Conservation (phyloP, 2,888 invertebrate species). For the Willowsia nigromaculata region DNA sequence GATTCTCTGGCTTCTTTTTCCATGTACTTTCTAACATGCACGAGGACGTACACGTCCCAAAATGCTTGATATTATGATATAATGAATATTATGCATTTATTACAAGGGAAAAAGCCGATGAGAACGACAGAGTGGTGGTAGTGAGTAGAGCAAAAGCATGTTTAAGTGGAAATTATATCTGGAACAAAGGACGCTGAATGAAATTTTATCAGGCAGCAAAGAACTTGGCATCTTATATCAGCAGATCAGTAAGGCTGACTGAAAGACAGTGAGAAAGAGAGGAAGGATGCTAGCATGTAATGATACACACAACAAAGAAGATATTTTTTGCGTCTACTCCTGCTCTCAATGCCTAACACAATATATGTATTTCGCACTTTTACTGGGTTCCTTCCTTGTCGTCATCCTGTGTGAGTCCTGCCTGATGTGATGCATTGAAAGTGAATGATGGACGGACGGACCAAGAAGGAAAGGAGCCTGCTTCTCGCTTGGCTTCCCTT, state of each 20-base stretch:
- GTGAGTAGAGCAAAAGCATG: conserved; percentile 16
- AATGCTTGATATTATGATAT: not conserved
- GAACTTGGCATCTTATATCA: conserved; percentile 6
- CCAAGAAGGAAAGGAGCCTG: conserved; percentile 46
- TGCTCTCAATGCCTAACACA: not conserved
- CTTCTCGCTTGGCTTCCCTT: conserved; percentile 61
- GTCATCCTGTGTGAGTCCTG: conserved; percentile 28
- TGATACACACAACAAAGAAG: conserved; percentile 44
- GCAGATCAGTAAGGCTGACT: conserved; percentile 39
- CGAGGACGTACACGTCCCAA: not conserved
- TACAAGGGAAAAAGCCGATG: not conserved
- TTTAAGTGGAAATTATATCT: conserved; percentile 68
- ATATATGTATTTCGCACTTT: conserved; percentile 38
- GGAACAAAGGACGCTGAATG: conserved; percentile 54
- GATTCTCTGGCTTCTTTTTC: not conserved
- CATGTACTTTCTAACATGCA: not conserved
- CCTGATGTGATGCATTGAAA: conserved; percentile 44
- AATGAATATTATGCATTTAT: conserved; percentile 1
- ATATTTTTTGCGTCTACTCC: not conserved
- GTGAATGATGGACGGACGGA: conserved; percentile 52
- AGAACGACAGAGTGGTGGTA: not conserved
- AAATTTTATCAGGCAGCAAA: conserved; percentile 49
- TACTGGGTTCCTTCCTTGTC: conserved; percentile 23
- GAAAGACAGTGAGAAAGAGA: conserved; percentile 21
- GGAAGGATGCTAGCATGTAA: conserved; percentile 29